These are phyloP conservation scores for Habropoda laboriosa DNA, from an alignment of 1,140 invertebrate species.

Conservation along the genomic window DNA sequence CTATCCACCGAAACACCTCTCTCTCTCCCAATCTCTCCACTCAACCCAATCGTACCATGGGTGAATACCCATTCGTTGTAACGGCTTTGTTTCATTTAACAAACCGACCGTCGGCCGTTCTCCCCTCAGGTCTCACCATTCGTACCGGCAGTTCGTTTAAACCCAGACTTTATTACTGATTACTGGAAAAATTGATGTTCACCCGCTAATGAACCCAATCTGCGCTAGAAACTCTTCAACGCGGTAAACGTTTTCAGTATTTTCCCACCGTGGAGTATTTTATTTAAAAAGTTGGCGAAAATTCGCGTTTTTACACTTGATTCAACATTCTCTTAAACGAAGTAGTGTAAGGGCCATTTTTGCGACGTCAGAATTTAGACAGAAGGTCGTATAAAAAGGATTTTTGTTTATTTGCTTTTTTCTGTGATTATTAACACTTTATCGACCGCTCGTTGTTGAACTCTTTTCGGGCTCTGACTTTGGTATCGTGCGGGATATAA, in stretches of 20 bases:
- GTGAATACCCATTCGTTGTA: slow-evolving; percentile 77
- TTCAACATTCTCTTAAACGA: no score
- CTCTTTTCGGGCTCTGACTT: no score
- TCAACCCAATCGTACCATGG: slow-evolving; percentile 55
- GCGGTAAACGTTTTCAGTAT: no score
- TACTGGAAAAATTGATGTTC: slow-evolving; percentile 76
- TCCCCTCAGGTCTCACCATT: slow-evolving; percentile 59
- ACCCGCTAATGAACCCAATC: slow-evolving; percentile 71
- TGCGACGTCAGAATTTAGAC: no score
- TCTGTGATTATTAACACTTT: no score
- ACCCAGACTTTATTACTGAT: slow-evolving; percentile 76
- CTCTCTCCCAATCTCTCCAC: slow-evolving; percentile 27
- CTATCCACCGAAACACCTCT: slow-evolving; percentile 12
- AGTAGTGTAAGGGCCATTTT: no score
- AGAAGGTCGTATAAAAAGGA: no score
- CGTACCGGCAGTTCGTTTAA: slow-evolving; percentile 69
- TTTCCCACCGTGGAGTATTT: no score
- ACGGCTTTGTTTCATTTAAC: slow-evolving; percentile 78
- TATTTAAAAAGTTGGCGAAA: slow-evolving; percentile 45
- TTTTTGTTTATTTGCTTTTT: no score
- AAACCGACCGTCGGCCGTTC: slow-evolving; percentile 69
- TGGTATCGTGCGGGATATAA: no score
- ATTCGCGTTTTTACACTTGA: no score
- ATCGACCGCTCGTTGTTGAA: no score
- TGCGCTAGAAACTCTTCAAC: slow-evolving; percentile 42